phyloP scores from a whole-genome alignment of 1,140 invertebrate genomes.

The Drusus annulatus region DNA sequence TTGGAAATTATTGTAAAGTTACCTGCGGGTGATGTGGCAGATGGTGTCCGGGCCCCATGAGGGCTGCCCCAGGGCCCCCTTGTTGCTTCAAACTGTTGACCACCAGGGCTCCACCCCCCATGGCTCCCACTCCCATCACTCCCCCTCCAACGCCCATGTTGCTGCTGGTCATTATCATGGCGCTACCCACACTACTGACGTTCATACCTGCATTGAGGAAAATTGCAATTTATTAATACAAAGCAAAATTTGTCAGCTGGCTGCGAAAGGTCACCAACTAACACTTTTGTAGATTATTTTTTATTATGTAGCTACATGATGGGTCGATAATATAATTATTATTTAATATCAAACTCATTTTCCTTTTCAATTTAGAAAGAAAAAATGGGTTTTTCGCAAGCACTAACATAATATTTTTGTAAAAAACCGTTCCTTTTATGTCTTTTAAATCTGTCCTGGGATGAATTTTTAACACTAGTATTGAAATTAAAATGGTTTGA shows the following conservation, averaged over 20 bases:
- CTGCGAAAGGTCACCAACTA: no score
- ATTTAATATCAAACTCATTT: no score
- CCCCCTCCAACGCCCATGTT: slow-evolving; percentile 79
- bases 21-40: slow-evolving; percentile 67
- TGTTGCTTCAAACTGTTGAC: slow-evolving; percentile 82
- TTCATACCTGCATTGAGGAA: slow-evolving; percentile 72
- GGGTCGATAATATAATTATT: no score
- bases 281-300: no score
- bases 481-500: no score
- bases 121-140: slow-evolving; percentile 74
- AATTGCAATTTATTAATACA: neutral
- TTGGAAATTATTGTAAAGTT: no score
- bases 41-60: slow-evolving; percentile 72
- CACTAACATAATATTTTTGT: no score
- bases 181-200: slow-evolving; percentile 73
- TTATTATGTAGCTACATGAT: no score
- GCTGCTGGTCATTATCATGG: slow-evolving; percentile 81
- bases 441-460: neutral
- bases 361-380: no score
- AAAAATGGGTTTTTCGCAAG: no score
- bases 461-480: no score
- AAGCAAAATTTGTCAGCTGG: neutral
- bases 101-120: slow-evolving; percentile 76
- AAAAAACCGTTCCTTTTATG: no score
- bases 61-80: slow-evolving; percentile 67